Base-by-base conservation (phyloP, 2,113 vertebrate species). In the Thunnus thynnus region DNA sequence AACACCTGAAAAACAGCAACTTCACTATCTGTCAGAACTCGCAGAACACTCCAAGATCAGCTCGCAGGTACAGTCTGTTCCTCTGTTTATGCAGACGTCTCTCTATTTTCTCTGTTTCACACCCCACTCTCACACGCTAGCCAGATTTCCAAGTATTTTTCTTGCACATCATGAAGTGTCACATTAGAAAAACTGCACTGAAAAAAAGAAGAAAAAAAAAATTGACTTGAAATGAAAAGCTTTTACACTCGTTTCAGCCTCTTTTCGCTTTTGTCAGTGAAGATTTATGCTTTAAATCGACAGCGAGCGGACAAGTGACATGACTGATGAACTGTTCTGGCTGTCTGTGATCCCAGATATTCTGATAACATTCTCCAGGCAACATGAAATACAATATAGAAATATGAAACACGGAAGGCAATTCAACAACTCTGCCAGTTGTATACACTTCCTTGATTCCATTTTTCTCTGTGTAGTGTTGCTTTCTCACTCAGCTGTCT, bases 31-130 rank as follows among this genome's bases (percentile, higher is more conserved):
- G 75, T 79, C 84, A 76, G 52, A 36, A 47, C 22, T 10, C 27
- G 4, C 27, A 30, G 27, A 36, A 36, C 32, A 36, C 6, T 41
- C 36, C 36, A 2, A 9, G 36, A 13, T 57, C 69, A 68, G 65
- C 54, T 84, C 47, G 22, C 88, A 85, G 86, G 82, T 85, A 86
- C 84, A 81, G 63, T n/a, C 51, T 80, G 80, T 81, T 64, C 72
- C 76, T 66, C 70, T 66, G 52, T 76, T 77, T 62, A n/a, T 70
- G 68, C 79, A 65, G 61, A 58, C 27, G 7, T 9, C 61, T 58
- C 51, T 69, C 20, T 30, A 2, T 54, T 75, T 75, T 54, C 46
- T 62, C 46, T 50, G 18, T 65, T 76, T 83, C 84, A 52, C 85
- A 72, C 71, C 14, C 36, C 3, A 0, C 79, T 51, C 46, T 1